These are phyloP conservation scores for Puntigrus tetrazona DNA, from an alignment of 2,113 vertebrate genomes.

Conservation along the genomic window DNA sequence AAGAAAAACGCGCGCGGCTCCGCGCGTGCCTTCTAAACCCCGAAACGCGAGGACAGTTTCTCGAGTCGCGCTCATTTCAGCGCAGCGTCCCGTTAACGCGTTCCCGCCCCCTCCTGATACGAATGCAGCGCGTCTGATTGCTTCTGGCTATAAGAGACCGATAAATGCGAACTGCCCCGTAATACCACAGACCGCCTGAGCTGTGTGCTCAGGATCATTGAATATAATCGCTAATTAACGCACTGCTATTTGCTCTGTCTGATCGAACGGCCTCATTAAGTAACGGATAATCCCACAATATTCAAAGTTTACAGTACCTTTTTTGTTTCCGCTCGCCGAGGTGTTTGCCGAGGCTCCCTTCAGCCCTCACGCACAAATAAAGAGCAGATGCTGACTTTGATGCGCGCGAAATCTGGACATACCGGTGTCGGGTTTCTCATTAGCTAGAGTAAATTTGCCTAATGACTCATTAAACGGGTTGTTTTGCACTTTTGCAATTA, in stretches of 20 bases:
- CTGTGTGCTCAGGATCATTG: constrained; percentile 72
- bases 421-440: constrained; percentile 42
- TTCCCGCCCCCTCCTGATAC: not conserved
- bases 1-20: too few relatives aligned
- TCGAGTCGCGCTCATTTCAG: not conserved
- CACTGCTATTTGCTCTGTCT: constrained; percentile 77
- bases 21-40: too few relatives aligned
- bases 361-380: constrained; percentile 63
- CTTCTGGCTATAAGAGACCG: constrained; percentile 45
- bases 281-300: constrained; percentile 77
- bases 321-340: constrained; percentile 57
- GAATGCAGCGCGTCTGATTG: constrained; percentile 18
- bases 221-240: constrained; percentile 79
- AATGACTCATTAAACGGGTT: not conserved
- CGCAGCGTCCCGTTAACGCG: not conserved
- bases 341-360: constrained; percentile 68
- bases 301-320: constrained; percentile 73
- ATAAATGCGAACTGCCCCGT: constrained; percentile 55
- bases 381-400: constrained; percentile 65
- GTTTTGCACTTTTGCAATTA: not conserved
- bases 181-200: constrained; percentile 62
- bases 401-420: constrained; percentile 35
- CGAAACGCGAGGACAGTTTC: not conserved
- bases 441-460: constrained; percentile 57
- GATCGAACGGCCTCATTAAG: constrained; percentile 76